Evolutionary conservation across 2,113 vertebrate species (phyloP).

Genomic region (Oostethus manadensis): DNA sequence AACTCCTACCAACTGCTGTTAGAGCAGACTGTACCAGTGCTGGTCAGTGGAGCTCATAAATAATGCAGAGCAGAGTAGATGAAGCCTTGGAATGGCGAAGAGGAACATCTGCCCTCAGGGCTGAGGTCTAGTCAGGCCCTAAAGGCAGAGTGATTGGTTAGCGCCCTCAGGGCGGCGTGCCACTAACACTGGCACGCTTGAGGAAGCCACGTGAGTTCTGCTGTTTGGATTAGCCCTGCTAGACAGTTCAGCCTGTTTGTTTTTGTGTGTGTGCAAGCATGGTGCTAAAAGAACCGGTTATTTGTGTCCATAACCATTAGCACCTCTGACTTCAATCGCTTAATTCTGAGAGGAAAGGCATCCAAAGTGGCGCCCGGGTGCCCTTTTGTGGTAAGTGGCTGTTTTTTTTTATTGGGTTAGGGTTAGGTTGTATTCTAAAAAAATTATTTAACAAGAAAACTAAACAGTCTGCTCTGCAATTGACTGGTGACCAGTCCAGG

Average conservation of each 20-base stretch:
- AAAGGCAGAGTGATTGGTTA: slow-evolving; percentile 49
- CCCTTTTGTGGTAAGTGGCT: no score
- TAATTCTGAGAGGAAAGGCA: not conserved
- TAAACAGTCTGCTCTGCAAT: no score
- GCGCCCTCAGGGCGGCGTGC: slow-evolving; percentile 46
- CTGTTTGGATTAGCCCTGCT: slow-evolving; percentile 45
- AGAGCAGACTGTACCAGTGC: slow-evolving; percentile 19
- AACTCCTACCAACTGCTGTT: slow-evolving; percentile 12
- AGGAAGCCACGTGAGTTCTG: slow-evolving; percentile 39
- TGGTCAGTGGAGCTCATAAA: slow-evolving; percentile 45
- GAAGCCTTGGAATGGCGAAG: slow-evolving; percentile 30
- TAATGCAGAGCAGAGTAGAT: slow-evolving; percentile 52
- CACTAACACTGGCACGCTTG: slow-evolving; percentile 43
- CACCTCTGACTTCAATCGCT: slow-evolving; percentile 40
- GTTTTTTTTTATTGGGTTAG: no score
- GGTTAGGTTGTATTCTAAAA: no score
- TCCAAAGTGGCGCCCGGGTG: no score
- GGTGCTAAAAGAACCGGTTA: slow-evolving; percentile 16
- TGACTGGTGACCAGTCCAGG: no score
- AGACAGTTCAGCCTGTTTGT: slow-evolving; percentile 14
- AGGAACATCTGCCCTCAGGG: slow-evolving; percentile 45
- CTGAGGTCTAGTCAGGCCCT: slow-evolving; percentile 38
- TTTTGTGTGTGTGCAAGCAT: slow-evolving; percentile 4
- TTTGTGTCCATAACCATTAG: slow-evolving; percentile 44
- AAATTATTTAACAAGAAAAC: no score